These are phyloP conservation scores for Acrocyrtus sp. DNA, from an alignment of 2,888 invertebrate genomes.

Conservation along the genomic window DNA sequence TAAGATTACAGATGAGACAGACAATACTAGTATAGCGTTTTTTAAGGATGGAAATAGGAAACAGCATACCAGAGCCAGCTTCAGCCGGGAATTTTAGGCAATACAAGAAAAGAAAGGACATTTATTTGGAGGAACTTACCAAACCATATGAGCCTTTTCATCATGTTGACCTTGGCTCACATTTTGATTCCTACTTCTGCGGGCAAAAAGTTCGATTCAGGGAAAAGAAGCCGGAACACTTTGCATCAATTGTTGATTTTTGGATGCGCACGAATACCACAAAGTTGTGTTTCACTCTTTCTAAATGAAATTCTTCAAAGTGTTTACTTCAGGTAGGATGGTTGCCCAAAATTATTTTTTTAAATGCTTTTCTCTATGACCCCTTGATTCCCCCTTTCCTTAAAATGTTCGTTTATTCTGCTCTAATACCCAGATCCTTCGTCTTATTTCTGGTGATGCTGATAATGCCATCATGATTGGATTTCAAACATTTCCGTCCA, in stretches of 20 bases:
- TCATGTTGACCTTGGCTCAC: slow-evolving; percentile 56
- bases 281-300: slow-evolving; percentile 60
- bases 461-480: slow-evolving; percentile 64
- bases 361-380: slow-evolving; percentile 5
- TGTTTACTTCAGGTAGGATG: slow-evolving; percentile 43
- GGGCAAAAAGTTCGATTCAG: slow-evolving; percentile 36
- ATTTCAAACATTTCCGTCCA: slow-evolving; percentile 1
- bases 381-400: slow-evolving; percentile 63
- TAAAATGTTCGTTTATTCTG: slow-evolving; percentile 64
- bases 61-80: too few species aligned
- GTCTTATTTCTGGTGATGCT: slow-evolving; percentile 63
- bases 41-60: too few species aligned
- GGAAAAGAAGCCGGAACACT: slow-evolving; percentile 49
- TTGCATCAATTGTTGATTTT: slow-evolving; percentile 59
- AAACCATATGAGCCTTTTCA: slow-evolving; percentile 21
- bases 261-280: slow-evolving; percentile 60
- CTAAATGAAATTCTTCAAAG: slow-evolving; percentile 61
- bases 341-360: neutral
- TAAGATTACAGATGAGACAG: too few species aligned
- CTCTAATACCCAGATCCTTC: slow-evolving; percentile 62
- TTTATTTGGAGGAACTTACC: slow-evolving; percentile 16
- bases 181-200: slow-evolving; percentile 51
- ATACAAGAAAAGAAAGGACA: slow-evolving; percentile 16
- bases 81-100: slow-evolving; percentile 32
- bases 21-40: too few species aligned